Evolutionary conservation across 2,888 invertebrate genomes (phyloP).

Genomic region (Cyclophora albipunctata): DNA sequence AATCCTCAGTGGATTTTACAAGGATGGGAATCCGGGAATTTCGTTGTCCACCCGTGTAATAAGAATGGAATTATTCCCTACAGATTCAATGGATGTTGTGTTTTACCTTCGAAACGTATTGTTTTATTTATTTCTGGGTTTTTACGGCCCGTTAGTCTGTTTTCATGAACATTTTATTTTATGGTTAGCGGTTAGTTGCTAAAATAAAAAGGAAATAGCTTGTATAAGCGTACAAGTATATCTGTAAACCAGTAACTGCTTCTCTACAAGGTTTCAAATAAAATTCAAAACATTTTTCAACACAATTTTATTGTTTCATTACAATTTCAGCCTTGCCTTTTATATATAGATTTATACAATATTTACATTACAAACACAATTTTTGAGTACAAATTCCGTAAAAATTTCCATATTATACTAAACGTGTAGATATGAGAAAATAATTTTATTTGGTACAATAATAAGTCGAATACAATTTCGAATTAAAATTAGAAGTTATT

Average conservation of each 20-base stretch:
- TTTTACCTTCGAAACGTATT: not conserved
- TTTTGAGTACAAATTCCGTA: constrained; percentile 67
- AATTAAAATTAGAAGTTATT: constrained; percentile 16
- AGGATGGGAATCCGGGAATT: constrained; percentile 24
- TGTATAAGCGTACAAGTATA: constrained; percentile 4
- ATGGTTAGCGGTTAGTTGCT: no score
- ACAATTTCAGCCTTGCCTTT: constrained; percentile 73
- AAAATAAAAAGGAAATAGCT: no score
- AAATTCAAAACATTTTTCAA: constrained; percentile 41
- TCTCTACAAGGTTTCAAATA: constrained; percentile 9
- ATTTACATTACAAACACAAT: constrained; percentile 62
- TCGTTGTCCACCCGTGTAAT: constrained; percentile 24
- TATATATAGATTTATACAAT: constrained; percentile 68
- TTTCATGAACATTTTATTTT: no score
- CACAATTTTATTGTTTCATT: constrained; percentile 75
- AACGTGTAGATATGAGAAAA: constrained; percentile 51
- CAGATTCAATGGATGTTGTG: not conserved
- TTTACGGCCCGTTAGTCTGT: not conserved
- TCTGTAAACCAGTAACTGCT: no score
- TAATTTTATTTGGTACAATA: constrained; percentile 41
- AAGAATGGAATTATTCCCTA: constrained; percentile 15
- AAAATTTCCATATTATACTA: constrained; percentile 49
- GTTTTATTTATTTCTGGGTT: constrained; percentile 6
- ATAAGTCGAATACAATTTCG: constrained; percentile 34
- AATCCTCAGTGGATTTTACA: constrained; percentile 32